Base-by-base conservation (phyloP, 1,140 invertebrate genomes). In the Heliconius eleuchia region DNA sequence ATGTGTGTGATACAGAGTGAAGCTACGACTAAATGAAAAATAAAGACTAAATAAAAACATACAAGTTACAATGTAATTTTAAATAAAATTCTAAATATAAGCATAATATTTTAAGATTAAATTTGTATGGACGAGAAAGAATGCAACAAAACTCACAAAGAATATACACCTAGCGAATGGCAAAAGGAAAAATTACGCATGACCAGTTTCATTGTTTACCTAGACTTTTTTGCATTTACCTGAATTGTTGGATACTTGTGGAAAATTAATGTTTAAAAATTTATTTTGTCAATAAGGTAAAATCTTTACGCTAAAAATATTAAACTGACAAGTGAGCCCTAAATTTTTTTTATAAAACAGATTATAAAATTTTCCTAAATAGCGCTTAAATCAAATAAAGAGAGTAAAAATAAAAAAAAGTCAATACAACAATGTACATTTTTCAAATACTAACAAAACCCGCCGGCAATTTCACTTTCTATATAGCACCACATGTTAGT, bases 381-480 rank as follows among this genome's bases (percentile, higher is more conserved):
- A 18, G 5, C 16, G 50, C 50, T 52, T 52, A 52, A 19, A 19
- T 18, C 1, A 52, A 18, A 52, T 46, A 46, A 3, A 3, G 42
- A 46, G 0, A 11, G 42, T 13, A 19, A 52, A 52, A 50, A 16
- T 4, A 16, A 52, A 52, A 6, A 52, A 52, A 52, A 52, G 6
- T 2, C 1, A n/a, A 57, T 57, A 57, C 3, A 57, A n/a, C 2
- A 57, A 57, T n/a, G n/a, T 23, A 57, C 0, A 57, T 11, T 9
- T 19, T 57, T 9, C 6, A 23, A 57, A 19, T n/a, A 57, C 19
- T 23, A 23, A n/a, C 7, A 57, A 57, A 74, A 80, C 71, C 75
- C 71, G 72, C 71, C 75, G 76, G 75, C 73, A 74, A 30, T 80
- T 80, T 80, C 79, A 72, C 79, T 80, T 80, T 80, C 79, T 46